These are phyloP conservation scores for Perizoma flavofasciatum DNA, from an alignment of 2,888 invertebrate genomes.

Conservation along the genomic window DNA sequence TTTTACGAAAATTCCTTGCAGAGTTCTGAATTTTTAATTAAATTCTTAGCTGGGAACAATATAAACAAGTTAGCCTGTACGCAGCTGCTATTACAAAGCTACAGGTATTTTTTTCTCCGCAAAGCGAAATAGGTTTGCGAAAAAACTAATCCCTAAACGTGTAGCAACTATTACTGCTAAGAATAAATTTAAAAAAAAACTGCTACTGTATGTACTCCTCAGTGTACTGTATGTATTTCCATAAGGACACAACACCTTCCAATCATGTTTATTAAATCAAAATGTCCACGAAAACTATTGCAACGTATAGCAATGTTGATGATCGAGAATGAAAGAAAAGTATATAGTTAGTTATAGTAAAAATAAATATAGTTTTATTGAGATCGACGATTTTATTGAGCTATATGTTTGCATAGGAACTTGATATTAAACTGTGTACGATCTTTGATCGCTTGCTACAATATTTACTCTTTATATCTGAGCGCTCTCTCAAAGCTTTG, in stretches of 20 bases:
- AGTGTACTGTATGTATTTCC: too few species aligned
- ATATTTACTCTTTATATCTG: neutral
- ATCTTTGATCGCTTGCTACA: neutral
- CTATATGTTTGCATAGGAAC: conserved; percentile 11
- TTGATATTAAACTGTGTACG: neutral
- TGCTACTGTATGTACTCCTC: too few species aligned
- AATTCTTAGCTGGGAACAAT: conserved; percentile 35
- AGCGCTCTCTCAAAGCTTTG: conserved; percentile 2
- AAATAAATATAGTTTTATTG: too few species aligned
- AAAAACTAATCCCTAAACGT: conserved; percentile 3
- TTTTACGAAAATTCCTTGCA: conserved; percentile 29
- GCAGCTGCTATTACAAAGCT: conserved; percentile 16
- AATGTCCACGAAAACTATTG: too few species aligned
- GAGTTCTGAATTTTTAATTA: conserved; percentile 35
- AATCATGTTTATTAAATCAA: too few species aligned
- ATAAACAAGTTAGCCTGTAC: conserved; percentile 34
- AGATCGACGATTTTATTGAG: conserved; percentile 1
- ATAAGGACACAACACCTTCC: too few species aligned
- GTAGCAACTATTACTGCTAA: conserved; percentile 1
- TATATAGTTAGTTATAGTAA: too few species aligned
- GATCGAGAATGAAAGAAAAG: too few species aligned
- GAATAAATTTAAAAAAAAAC: too few species aligned
- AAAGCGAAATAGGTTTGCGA: neutral
- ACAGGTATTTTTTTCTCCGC: neutral
- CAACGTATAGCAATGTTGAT: too few species aligned